Conservation (phyloP, 2,113 vertebrate genomes). For the Hyaena hyaena region DNA sequence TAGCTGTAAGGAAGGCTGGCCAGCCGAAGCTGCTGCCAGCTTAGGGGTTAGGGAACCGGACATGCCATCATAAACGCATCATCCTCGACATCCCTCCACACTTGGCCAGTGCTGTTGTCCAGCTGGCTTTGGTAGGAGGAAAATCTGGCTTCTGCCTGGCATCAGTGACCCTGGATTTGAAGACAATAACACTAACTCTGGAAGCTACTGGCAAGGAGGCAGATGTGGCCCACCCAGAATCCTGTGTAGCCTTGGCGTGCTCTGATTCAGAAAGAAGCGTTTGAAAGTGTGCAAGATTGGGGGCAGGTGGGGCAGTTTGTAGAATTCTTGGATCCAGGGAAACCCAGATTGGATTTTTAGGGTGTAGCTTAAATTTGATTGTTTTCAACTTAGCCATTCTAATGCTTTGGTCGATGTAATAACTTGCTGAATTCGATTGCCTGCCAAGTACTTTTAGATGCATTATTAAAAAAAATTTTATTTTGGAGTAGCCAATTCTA, state of each 20-base stretch:
- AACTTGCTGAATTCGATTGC: constrained; percentile 29
- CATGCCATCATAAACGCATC: neutral
- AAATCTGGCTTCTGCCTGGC: neutral
- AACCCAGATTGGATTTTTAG: neutral
- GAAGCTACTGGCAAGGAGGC: neutral
- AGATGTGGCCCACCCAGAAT: neutral
- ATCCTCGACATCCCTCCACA: neutral
- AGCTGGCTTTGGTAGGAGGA: constrained; percentile 33
- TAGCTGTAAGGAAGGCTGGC: neutral
- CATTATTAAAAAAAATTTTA: neutral
- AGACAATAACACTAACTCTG: neutral
- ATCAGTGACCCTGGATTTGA: neutral
- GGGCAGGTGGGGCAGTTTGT: neutral
- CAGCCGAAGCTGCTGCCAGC: neutral
- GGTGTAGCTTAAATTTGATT: neutral
- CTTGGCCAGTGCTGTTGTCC: constrained; percentile 35
- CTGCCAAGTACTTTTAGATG: constrained; percentile 5
- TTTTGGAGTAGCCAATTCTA: neutral
- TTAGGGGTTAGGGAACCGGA: neutral
- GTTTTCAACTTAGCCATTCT: neutral
- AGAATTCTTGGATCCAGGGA: neutral
- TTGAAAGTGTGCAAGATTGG: neutral
- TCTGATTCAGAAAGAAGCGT: constrained; percentile 9
- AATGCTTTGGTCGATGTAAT: constrained; percentile 9
- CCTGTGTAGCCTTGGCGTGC: neutral